Conservation (phyloP, 2,113 vertebrate genomes). For the Myotis lucifugus region DNA sequence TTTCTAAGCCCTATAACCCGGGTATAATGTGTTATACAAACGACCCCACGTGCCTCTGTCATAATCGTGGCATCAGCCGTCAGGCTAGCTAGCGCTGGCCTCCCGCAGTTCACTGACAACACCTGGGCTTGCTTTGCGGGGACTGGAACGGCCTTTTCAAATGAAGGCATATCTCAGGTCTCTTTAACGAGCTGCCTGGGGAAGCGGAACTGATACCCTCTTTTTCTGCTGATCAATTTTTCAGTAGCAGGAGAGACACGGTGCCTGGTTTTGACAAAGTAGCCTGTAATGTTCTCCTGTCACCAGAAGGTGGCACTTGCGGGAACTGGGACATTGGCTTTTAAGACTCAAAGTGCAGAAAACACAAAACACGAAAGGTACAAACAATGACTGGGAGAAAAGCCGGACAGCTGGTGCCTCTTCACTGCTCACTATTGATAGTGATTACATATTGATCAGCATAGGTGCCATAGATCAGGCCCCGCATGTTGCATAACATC, state of each 20-base stretch:
- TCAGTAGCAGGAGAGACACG: not conserved
- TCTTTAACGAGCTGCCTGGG: constrained; percentile 3
- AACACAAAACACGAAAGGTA: not conserved
- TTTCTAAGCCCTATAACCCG: not conserved
- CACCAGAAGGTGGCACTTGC: constrained; percentile 58
- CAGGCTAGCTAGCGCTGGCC: not conserved
- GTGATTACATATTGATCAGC: not conserved
- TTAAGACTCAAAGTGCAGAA: not conserved
- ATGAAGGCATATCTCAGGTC: not conserved
- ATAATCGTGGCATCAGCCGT: not conserved
- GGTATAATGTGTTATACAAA: not conserved
- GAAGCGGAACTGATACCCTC: not conserved
- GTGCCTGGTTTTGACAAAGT: not conserved
- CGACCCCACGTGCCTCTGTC: not conserved
- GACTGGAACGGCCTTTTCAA: not conserved
- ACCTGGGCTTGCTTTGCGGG: not conserved
- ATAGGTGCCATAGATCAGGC: not conserved
- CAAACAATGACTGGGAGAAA: not conserved
- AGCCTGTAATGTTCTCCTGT: not conserved
- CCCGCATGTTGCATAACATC: not conserved
- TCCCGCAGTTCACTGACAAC: not conserved
- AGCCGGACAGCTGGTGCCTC: not conserved
- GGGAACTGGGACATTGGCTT: not conserved
- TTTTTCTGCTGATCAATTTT: not conserved
- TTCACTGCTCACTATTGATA: not conserved